Base-by-base conservation (phyloP, 2,888 invertebrate species). In the Habroteleia sp. region DNA sequence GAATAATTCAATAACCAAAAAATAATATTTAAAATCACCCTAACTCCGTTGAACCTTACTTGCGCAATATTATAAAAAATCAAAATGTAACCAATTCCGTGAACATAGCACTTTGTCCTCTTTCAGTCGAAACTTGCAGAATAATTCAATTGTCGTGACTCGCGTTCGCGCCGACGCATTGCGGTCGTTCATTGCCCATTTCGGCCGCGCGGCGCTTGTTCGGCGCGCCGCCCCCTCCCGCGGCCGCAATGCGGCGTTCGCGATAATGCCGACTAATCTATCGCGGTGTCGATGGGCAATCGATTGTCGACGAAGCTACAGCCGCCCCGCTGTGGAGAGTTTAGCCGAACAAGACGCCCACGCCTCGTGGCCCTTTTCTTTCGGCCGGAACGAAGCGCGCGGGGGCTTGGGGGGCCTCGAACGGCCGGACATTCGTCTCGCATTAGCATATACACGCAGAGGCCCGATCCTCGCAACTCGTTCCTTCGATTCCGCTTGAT, bases 391-490 rank as follows among this genome's bases (percentile, higher is more conserved):
- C 25, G 62, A 60, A 20, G 0, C 31, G 5, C 17, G 6, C 1
- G 17, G 8, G 58, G 54, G 63, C n/a, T n/a, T n/a, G 52, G 29
- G 10, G 46, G 37, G 31, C 35, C 48, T 50, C 52, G 52, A 69
- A 46, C 48, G 62, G 72, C 84, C 62, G 87, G 87, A 88, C 88
- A 88, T 88, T 87, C 88, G 86, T 88, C 87, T 87, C 84, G 83
- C 87, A 88, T 88, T 88, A 88, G 88, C 88, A 88, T 88, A 87
- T 88, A 88, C 88, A 88, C 83, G 87, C 82, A 82, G 81, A 56
- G 54, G 8, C 11, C 31, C 39, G 48, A 60, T 52, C 65, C 65
- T 60, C 65, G 60, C 31, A 13, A 8, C 60, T 68, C 74, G 66
- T 69, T 63, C 62, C 42, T 56, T 52, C 73, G 62, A 74, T 74